Conservation (phyloP, 2,113 vertebrate species). For the Podarcis cretensis region DNA sequence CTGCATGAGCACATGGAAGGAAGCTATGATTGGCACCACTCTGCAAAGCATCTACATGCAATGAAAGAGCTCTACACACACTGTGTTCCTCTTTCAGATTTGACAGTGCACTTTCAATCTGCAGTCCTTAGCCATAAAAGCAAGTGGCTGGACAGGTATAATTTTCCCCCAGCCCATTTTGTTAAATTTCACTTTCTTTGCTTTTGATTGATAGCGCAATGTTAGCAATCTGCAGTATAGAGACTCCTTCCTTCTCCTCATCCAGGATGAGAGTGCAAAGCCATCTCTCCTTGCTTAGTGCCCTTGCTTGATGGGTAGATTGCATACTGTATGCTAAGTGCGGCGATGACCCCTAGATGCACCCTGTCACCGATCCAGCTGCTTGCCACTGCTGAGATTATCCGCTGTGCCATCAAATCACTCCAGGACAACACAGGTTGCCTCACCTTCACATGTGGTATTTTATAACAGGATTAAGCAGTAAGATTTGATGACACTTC, state of each 20-base stretch:
- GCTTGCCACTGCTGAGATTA: constrained; percentile 53
- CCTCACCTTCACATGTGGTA: constrained; percentile 47
- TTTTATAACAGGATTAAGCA: constrained; percentile 53
- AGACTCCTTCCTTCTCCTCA: not conserved
- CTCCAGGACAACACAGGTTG: constrained; percentile 50
- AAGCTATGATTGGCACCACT: not conserved
- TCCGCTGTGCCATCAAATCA: constrained; percentile 56
- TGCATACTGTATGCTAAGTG: fast-evolving
- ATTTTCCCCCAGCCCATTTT: not conserved
- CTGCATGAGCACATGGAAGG: not conserved
- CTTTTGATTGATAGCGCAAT: not conserved
- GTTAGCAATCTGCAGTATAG: not conserved
- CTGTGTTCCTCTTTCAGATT: not conserved
- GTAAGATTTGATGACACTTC: constrained; percentile 62
- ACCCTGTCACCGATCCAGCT: constrained; percentile 59
- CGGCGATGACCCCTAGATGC: constrained; percentile 27
- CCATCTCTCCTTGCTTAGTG: constrained; percentile 29
- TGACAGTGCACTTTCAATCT: not conserved
- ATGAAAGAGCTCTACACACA: not conserved
- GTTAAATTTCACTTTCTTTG: not conserved
- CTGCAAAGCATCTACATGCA: not conserved
- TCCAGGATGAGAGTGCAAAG: constrained; percentile 22
- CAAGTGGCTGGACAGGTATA: constrained; percentile 16
- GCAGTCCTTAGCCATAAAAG: not conserved
- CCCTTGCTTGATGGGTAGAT: not conserved